Base-by-base conservation (phyloP, 1,140 invertebrate genomes). In the Drosophila paulistorum region DNA sequence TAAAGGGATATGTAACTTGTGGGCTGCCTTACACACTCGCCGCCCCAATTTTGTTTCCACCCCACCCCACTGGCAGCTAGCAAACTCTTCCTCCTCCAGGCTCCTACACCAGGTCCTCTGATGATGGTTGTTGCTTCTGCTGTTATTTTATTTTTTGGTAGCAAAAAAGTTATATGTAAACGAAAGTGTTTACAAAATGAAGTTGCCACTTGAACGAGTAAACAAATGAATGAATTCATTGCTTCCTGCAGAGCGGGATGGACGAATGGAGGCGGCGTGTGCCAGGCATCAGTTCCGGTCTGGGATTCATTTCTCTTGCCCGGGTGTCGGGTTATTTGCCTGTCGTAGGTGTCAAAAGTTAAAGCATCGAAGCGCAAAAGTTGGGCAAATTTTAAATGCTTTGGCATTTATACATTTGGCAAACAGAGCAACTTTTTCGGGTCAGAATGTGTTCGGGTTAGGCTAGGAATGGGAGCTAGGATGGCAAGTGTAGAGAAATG, bases 141-240 rank as follows among this genome's bases (percentile, higher is more conserved):
- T 82, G 82, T 76, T 62, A 65, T 76, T 67, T 63, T 70, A 77
- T 71, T 77, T 75, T 81, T 68, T 59, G 35, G 65, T 51, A 51
- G 45, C 45, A 51, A 76, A 74, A 80, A 87, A 87, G 80, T 87
- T 89, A 81, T 87, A 89, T 87, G 84, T 89, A 87, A 87, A 87
- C 84, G 84, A 87, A 87, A 87, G 84, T 87, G 84, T 87, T 87
- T 87, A 87, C 84, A 87, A 84, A 87, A 87, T 87, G 84, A 87
- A 87, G 85, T 89, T 87, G 84, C 84, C 84, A 87, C 84, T 87
- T 87, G 80, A 87, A 82, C 81, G 84, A 90, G 85, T 87, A 87
- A 87, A 87, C 85, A 87, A 87, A 87, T 87, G 84, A 87, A 89
- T 87, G 84, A 87, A 87, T 87, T 87, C 84, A 87, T 87, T 87